Conservation (phyloP, 2,113 vertebrate genomes). For the Ophiodon elongatus region DNA sequence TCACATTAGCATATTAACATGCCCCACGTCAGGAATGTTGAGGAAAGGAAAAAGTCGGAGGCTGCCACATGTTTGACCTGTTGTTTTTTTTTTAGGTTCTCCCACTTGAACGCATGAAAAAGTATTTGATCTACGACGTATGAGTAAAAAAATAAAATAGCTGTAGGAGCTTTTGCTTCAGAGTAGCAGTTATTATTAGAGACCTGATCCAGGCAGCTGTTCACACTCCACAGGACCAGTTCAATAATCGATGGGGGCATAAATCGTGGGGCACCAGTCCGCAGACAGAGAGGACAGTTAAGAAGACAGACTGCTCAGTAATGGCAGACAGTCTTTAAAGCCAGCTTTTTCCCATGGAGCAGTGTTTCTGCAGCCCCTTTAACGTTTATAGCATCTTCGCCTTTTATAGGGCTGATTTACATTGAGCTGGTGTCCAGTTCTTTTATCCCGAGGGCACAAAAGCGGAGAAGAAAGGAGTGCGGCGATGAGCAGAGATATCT, state of each 20-base stretch:
- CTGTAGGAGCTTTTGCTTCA: not conserved
- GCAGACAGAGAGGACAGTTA: not conserved
- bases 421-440: not conserved
- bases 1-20: not conserved
- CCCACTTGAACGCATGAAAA: not conserved
- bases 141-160: not conserved
- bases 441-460: not conserved
- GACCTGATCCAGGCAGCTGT: conserved; percentile 1
- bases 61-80: not conserved
- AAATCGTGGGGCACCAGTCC: not conserved
- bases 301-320: not conserved
- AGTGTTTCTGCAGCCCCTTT: conserved; percentile 1
- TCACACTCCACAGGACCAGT: conserved; percentile 13
- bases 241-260: conserved; percentile 36
- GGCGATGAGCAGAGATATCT: not conserved
- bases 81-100: not conserved
- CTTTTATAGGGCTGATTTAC: not conserved
- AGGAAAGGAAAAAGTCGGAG: not conserved
- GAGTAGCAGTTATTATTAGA: not conserved
- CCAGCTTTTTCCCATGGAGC: no score
- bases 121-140: not conserved
- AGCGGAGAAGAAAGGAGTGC: not conserved
- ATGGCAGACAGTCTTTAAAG: no score
- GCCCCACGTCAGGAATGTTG: not conserved
- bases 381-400: not conserved